Conservation (phyloP, 2,113 vertebrate genomes). For the Prochilodus magdalenae region DNA sequence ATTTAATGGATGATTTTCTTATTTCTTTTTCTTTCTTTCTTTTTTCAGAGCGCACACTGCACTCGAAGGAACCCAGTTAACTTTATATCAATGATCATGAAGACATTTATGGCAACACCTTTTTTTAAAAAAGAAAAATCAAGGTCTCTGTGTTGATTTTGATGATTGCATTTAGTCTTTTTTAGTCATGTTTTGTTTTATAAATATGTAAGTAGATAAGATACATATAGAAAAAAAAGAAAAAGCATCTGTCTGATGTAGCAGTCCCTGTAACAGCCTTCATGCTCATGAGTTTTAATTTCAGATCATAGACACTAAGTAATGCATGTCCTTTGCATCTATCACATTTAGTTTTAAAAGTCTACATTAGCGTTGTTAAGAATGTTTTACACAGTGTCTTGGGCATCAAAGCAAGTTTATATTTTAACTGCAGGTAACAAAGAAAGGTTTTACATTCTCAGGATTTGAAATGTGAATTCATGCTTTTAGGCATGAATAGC, state of each 20-base stretch:
- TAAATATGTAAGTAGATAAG: no score
- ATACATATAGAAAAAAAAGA: no score
- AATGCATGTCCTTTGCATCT: no score
- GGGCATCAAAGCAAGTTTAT: background rate
- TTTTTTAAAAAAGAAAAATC: background rate
- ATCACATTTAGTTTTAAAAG: background rate
- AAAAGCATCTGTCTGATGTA: background rate
- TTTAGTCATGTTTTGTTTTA: no score
- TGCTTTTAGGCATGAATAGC: no score
- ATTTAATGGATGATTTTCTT: background rate
- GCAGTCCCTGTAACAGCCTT: no score
- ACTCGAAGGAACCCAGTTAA: background rate
- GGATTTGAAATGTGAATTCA: no score
- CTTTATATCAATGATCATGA: background rate
- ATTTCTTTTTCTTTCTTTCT: background rate
- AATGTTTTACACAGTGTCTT: background rate
- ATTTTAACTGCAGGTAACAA: constrained; percentile 12
- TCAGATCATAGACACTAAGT: no score
- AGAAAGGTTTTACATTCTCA: background rate
- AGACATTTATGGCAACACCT: background rate
- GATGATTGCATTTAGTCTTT: background rate
- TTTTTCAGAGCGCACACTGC: background rate
- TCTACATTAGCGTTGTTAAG: background rate
- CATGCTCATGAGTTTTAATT: no score
- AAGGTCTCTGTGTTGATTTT: background rate